Evolutionary conservation across 2,888 invertebrate genomes (phyloP), one percentile per base, ranked within the genome.

Genomic region (Perithous albicinctus): DNA sequence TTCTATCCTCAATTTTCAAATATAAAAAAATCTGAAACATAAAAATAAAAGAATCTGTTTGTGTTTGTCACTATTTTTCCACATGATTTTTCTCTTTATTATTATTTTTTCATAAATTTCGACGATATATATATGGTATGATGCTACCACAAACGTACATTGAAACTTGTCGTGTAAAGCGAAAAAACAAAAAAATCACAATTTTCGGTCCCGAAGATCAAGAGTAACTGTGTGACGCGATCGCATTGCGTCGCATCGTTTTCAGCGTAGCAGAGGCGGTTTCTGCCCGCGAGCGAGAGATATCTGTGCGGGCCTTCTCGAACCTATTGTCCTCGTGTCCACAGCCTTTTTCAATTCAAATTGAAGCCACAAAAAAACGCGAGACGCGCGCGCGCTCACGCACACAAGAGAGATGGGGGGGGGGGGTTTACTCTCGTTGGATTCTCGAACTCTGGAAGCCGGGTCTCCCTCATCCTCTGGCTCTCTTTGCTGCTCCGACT

Each of bases 291-390:
- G 35, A 63, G 20, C 35, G 41, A 56, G 56, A 56, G 12, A 63
- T 38, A 38, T 38, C 41, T 32, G 63, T 41, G 86, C 85, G 85
- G n/a, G n/a, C n/a, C n/a, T n/a, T n/a, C 88, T 88, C 87, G 86
- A 89, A 90, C 88, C 91, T 91, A 92, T 92, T 92, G 92, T 91
- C 92, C 91, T 89, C 89, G 88, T 90, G 91, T 91, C 91, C 90
- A 89, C 91, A 88, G 90, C 88, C 90, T 90, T 90, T 91, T 91
- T 91, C 91, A 91, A 92, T 92, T 91, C 90, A 92, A 91, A 92
- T 91, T 91, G 89, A 91, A 89, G 90, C 88, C 88, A 89, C 90
- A 90, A 90, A 91, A 90, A 56, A 88, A 59, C 86, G 86, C 89
- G 87, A 85, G 88, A 69, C 15, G 59, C 78, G 26, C 59, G 41